Percentiles rank a stretch among this genome's conserved stretches.
phyloP scores from a whole-genome alignment of 1,140 invertebrate genomes.

The Drosophila kanapiae region DNA sequence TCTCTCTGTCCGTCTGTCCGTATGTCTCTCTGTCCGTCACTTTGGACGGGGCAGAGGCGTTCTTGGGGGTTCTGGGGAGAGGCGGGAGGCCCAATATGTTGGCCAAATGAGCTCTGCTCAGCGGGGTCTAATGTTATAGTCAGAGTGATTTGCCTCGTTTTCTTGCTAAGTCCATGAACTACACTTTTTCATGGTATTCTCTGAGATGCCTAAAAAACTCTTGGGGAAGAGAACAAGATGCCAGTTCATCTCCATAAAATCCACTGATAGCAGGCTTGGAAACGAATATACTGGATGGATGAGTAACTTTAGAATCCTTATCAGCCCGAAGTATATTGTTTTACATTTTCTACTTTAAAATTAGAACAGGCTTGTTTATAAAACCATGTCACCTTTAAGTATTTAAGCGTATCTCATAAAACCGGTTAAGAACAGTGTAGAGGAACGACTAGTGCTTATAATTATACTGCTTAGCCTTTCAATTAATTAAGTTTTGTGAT shows the following conservation, averaged over 20 bases:
- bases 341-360: background rate
- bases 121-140: conserved; percentile 2
- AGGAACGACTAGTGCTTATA: background rate
- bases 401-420: background rate
- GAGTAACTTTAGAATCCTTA: background rate
- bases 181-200: background rate
- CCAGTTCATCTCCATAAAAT: conserved; percentile 30
- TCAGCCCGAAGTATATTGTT: background rate
- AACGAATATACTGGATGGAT: background rate
- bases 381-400: background rate
- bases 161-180: background rate
- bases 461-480: background rate
- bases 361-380: background rate
- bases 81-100: conserved; percentile 12
- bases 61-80: conserved; percentile 7
- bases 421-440: background rate
- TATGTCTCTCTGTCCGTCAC: background rate
- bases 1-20: background rate
- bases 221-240: conserved; percentile 11
- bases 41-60: conserved; percentile 1
- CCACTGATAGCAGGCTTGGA: conserved; percentile 19
- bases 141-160: conserved; percentile 22
- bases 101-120: conserved; percentile 30
- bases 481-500: background rate
- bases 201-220: background rate